Conservation (phyloP, 2,113 vertebrate species). For the Tretioscincus oriximinensis region DNA sequence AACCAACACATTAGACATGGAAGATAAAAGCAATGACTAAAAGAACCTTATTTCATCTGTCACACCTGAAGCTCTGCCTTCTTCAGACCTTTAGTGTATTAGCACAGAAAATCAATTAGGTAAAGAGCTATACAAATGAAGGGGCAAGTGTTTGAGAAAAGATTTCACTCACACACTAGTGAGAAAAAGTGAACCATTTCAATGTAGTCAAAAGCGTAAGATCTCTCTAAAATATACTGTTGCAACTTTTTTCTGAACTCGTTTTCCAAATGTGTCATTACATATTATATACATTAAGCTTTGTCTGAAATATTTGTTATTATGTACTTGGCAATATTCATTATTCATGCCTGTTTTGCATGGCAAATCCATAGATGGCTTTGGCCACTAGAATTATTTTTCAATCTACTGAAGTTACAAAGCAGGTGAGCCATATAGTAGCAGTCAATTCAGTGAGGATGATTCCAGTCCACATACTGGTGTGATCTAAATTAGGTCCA, state of each 20-base stretch:
- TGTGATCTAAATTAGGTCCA: too few species aligned
- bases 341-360: too few species aligned
- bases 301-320: conserved; percentile 22
- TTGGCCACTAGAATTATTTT: too few species aligned
- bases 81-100: conserved; percentile 76
- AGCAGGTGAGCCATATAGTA: too few species aligned
- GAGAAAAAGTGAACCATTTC: conserved; percentile 54
- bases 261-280: conserved; percentile 16
- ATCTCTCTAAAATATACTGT: conserved; percentile 58
- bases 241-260: conserved; percentile 57
- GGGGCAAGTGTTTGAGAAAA: conserved; percentile 52
- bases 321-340: background rate
- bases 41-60: conserved; percentile 79
- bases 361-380: too few species aligned
- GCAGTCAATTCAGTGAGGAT: too few species aligned
- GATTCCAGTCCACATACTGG: too few species aligned
- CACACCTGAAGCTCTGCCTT: conserved; percentile 78
- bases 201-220: conserved; percentile 51
- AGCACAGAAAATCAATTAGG: conserved; percentile 82
- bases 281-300: background rate
- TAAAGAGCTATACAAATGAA: conserved; percentile 81
- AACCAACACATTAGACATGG: conserved; percentile 81
- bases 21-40: conserved; percentile 80
- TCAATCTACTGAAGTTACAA: too few species aligned
- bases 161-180: conserved; percentile 69